These are phyloP conservation scores for Pseudoips prasinana DNA, from an alignment of 2,888 invertebrate genomes.

Conservation along the genomic window DNA sequence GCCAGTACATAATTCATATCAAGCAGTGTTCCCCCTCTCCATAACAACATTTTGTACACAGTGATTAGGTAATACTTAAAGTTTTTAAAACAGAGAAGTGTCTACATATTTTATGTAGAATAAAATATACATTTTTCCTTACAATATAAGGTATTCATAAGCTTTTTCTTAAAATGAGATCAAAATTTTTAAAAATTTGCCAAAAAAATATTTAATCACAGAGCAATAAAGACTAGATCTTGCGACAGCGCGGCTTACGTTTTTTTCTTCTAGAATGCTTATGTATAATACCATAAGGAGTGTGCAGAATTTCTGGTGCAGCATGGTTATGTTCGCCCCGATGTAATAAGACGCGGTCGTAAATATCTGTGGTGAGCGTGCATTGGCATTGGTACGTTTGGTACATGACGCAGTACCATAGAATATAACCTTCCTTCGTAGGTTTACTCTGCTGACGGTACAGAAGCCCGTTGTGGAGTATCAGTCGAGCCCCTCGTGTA, in stretches of 20 bases:
- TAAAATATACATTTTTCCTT: too few relatives aligned
- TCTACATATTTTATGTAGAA: too few relatives aligned
- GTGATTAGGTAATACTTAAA: too few relatives aligned
- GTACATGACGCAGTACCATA: slow-evolving; percentile 55
- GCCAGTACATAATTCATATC: too few relatives aligned
- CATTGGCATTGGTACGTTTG: slow-evolving; percentile 37
- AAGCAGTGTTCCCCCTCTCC: too few relatives aligned
- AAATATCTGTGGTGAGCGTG: slow-evolving; percentile 36
- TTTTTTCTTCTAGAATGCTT: slow-evolving; percentile 19
- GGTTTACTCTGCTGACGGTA: slow-evolving; percentile 45
- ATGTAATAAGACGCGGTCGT: slow-evolving; percentile 44
- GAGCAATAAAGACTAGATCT: slow-evolving; percentile 1
- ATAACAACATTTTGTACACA: too few relatives aligned
- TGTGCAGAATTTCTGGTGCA: slow-evolving; percentile 35
- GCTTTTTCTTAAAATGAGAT: too few relatives aligned
- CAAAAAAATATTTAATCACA: too few relatives aligned
- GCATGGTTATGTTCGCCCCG: slow-evolving; percentile 44
- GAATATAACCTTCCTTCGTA: slow-evolving; percentile 37
- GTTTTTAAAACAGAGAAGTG: too few relatives aligned
- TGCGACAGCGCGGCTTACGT: slow-evolving; percentile 10
- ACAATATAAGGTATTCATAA: too few relatives aligned
- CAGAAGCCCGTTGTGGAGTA: slow-evolving; percentile 37
- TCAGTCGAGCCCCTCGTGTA: slow-evolving; percentile 40
- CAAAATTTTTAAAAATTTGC: too few relatives aligned
- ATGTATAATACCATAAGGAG: slow-evolving; percentile 36